Percentiles rank a stretch among this genome's conserved stretches.
phyloP scores from a whole-genome alignment of 2,888 invertebrate species.

The Orthosia gracilis region DNA sequence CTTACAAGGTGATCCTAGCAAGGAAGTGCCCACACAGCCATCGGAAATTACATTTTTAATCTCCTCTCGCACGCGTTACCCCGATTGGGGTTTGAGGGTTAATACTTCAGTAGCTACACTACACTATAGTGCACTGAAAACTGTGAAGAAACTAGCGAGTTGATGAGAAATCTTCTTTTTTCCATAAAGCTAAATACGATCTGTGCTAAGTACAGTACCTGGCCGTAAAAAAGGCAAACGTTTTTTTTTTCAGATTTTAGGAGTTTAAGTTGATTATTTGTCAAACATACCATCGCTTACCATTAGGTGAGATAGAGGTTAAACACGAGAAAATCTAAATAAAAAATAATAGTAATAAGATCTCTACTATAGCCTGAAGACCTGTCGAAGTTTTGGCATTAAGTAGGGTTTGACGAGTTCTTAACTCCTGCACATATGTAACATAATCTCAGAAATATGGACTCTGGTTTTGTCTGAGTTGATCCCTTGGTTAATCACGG shows the following conservation, averaged over 20 bases:
- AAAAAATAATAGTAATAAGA: no score
- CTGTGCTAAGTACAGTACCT: neutral
- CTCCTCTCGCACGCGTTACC: conserved; percentile 71
- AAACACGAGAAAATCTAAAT: no score
- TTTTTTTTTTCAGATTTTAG: neutral
- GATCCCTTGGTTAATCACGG: no score
- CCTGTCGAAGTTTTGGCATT: neutral
- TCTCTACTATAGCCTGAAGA: neutral
- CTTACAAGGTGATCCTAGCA: conserved; percentile 58
- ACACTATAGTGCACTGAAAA: conserved; percentile 27
- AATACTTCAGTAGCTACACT: conserved; percentile 35
- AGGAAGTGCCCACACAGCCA: conserved; percentile 72
- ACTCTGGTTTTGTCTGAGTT: no score
- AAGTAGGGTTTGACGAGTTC: neutral
- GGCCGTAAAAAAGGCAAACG: neutral
- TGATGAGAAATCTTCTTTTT: neutral
- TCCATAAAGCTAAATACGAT: neutral
- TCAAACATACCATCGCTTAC: no score
- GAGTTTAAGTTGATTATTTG: neutral
- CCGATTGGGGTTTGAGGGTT: conserved; percentile 54
- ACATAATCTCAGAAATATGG: no score
- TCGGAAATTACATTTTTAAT: conserved; percentile 83
- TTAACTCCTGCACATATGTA: no score
- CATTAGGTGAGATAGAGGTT: no score
- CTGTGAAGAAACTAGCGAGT: conserved; percentile 2